Conservation (phyloP, 2,113 vertebrate species). For the Platanista minor region DNA sequence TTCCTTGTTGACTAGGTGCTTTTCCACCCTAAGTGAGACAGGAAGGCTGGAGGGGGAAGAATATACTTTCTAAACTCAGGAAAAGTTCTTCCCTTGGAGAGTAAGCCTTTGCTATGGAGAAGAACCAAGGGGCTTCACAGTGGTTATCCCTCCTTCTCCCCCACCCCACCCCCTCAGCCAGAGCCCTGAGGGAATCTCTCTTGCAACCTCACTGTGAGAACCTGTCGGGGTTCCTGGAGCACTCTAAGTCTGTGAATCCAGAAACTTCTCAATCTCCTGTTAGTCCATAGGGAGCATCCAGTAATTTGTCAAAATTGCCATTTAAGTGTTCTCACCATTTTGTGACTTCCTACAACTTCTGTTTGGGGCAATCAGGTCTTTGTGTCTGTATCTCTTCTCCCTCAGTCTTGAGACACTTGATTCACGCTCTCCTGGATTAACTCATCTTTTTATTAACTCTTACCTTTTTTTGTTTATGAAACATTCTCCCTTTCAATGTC, state of each 20-base stretch:
- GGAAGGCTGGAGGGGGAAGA: background rate
- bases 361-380: background rate
- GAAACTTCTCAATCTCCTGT: background rate
- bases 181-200: background rate
- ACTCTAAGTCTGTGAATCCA: background rate
- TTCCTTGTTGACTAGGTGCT: background rate
- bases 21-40: background rate
- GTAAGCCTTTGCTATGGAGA: background rate
- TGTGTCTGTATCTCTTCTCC: background rate
- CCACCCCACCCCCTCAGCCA: background rate
- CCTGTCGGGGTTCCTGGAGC: accelerated
- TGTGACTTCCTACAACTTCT: background rate
- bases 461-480: background rate
- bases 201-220: background rate
- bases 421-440: background rate
- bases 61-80: background rate
- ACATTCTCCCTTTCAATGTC: background rate
- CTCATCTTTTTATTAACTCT: background rate
- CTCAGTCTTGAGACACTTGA: background rate
- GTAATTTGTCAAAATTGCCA: background rate
- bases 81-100: background rate
- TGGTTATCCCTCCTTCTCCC: background rate
- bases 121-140: background rate
- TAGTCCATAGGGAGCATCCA: background rate
- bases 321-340: background rate